Evolutionary conservation across 1,140 invertebrate species (phyloP), one percentile per base, ranked within the genome.

Genomic region (Ceratina japonica): DNA sequence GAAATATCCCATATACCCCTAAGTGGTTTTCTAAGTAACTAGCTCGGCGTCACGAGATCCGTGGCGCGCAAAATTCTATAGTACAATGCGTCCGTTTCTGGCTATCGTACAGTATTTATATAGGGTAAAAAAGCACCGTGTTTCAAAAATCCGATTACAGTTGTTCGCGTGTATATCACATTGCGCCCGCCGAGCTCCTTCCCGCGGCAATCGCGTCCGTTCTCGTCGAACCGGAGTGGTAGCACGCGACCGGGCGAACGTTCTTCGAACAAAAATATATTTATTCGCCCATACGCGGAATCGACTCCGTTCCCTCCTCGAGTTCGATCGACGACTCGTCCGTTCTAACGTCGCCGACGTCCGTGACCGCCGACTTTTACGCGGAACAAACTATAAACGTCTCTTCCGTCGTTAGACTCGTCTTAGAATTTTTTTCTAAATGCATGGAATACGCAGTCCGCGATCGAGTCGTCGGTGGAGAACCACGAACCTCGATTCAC

Each of bases 71-170:
- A 44, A 44, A 44, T 44, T 8, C 37, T 44, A 44, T 44, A 44
- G 88, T 90, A 90, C 89, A 89, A 86, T 83, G 87, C 86, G 51
- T 75, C 75, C 37, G 10, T 82, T 31, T 83, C 82, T 44, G 58
- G 51, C 69, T 83, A 87, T 87, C 87, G 83, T 91, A 90, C 89
- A 90, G 86, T 88, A 87, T 90, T 89, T 89, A 81, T n/a, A n/a
- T 90, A 89, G 86, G 64, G 86, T 91, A 90, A 90, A 84, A 90
- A 91, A 91, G 90, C 90, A 91, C 90, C 90, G 89, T 88, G 81
- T 88, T 74, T 58, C 86, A 88, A 85, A 89, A 88, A 87, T 77
- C 87, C 85, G 84, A 70, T 88, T 86, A 80, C 58, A 88, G 84
- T 88, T 87, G 2, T 82, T 89, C 81, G 72, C 37, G 61, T 49